Conservation (phyloP, 1,140 invertebrate species). For the Chlorops oryzae region DNA sequence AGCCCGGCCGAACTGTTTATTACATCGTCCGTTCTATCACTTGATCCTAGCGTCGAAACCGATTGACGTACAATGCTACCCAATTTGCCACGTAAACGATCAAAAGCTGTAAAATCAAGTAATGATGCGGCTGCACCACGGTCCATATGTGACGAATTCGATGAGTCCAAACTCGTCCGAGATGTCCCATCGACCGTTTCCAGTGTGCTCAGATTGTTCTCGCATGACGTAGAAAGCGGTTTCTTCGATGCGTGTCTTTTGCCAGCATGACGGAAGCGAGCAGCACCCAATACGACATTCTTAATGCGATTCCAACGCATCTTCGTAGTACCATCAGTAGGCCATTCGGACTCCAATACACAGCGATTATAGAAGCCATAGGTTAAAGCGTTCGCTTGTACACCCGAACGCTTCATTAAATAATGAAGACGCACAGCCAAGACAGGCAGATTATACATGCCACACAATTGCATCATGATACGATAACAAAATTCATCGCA, state of each 20-base stretch:
- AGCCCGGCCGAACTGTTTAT: constrained; percentile 55
- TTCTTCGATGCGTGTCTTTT: constrained; percentile 52
- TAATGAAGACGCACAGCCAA: constrained; percentile 91
- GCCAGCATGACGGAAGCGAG: constrained; percentile 74
- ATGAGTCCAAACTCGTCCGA: constrained; percentile 50
- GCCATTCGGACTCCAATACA: constrained; percentile 92
- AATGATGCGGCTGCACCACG: constrained; percentile 23
- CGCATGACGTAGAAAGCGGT: constrained; percentile 37
- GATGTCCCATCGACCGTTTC: constrained; percentile 51
- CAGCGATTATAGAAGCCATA: constrained; percentile 78
- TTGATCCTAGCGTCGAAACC: constrained; percentile 27
- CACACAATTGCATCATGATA: constrained; percentile 97
- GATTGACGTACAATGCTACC: constrained; percentile 60
- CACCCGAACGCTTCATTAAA: constrained; percentile 89
- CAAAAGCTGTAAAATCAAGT: constrained; percentile 54
- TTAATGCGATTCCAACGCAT: constrained; percentile 90
- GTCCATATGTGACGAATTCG: constrained; percentile 44
- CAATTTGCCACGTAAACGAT: constrained; percentile 54
- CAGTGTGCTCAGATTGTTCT: constrained; percentile 48
- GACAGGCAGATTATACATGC: constrained; percentile 86
- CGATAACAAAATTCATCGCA: constrained; percentile 97
- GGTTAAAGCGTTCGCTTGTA: constrained; percentile 96
- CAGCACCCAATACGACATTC: constrained; percentile 84
- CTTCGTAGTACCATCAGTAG: constrained; percentile 77
- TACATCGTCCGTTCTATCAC: constrained; percentile 42